Evolutionary conservation across 2,888 invertebrate species (phyloP), one percentile per base, ranked within the genome.

Genomic region (Apodemia zela): DNA sequence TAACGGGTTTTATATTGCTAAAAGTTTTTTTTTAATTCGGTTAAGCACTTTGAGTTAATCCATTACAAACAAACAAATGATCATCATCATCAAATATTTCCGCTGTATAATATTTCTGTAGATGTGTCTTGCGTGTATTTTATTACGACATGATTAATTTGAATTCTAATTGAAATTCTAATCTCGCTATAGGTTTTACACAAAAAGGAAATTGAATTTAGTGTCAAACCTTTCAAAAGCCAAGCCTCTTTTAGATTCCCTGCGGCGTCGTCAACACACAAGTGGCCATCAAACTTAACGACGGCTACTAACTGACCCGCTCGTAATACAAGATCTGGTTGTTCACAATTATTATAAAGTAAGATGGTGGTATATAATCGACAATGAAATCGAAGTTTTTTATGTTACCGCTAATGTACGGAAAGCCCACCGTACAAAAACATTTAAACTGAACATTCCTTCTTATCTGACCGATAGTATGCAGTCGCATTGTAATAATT

Each of bases 231-330:
- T 29, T 59, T 49, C 35, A 25, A 47, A 18, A 29, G 42, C 76
- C 72, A 71, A 59, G 61, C 65, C 63, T 57, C 59, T 29, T 42
- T 45, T 45, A 45, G 61, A 66, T 62, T 54, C 54, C 59, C 65
- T 42, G 74, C 73, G 68, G 69, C 72, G 74, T 74, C 71, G 69
- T 59, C 63, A 62, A 71, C 67, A 71, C 70, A 75, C 73, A 75
- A 81, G 78, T 75, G 81, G 76, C 85, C 84, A 75, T 85, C 79
- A 85, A 84, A 79, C 80, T 86, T 87, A 81, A 87, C 78, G 84
- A 82, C 71, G 75, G 79, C 83, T 81, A 81, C 83, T 82, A 81
- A 84, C 63, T 63, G 82, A 79, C 75, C 72, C 75, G 74, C 78
- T 76, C 80, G 79, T 63, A 63, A 63, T 33, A 59, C 80, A 80